These are phyloP conservation scores for Cryptoblepharus egeriae DNA, from an alignment of 2,797 vertebrate genomes.

Conservation along the genomic window DNA sequence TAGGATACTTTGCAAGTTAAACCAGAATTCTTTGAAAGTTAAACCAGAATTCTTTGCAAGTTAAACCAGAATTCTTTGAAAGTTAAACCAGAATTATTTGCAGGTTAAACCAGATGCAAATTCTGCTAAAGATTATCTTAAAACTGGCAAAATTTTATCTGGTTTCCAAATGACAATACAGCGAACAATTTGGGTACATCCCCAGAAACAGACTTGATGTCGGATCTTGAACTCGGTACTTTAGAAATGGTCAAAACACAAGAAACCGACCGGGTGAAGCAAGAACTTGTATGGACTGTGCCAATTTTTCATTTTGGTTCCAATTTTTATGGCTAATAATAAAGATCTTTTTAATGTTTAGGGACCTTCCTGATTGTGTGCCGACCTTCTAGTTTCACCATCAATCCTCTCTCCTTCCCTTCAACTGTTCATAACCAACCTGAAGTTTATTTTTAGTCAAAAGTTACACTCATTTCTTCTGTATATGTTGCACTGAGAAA, in stretches of 20 bases:
- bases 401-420: slow-evolving; percentile 4
- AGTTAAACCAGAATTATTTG: background rate
- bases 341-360: slow-evolving; percentile 35
- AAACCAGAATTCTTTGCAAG: background rate
- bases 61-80: background rate
- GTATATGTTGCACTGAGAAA: slow-evolving; percentile 85
- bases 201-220: background rate
- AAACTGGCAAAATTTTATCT: too few relatives aligned
- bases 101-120: background rate
- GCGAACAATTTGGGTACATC: background rate
- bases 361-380: slow-evolving; percentile 35
- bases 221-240: background rate
- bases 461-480: slow-evolving; percentile 73
- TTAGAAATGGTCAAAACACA: background rate
- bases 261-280: background rate
- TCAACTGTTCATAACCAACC: slow-evolving; percentile 63
- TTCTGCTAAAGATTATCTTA: background rate
- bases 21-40: background rate
- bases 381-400: slow-evolving; percentile 1
- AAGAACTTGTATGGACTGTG: rapidly evolving
- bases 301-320: background rate
- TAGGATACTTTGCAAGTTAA: background rate
- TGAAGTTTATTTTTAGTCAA: slow-evolving; percentile 64
- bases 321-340: slow-evolving; percentile 19
- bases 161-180: too few relatives aligned